Conservation (phyloP, 1,140 invertebrate species). For the Orius laevigatus region DNA sequence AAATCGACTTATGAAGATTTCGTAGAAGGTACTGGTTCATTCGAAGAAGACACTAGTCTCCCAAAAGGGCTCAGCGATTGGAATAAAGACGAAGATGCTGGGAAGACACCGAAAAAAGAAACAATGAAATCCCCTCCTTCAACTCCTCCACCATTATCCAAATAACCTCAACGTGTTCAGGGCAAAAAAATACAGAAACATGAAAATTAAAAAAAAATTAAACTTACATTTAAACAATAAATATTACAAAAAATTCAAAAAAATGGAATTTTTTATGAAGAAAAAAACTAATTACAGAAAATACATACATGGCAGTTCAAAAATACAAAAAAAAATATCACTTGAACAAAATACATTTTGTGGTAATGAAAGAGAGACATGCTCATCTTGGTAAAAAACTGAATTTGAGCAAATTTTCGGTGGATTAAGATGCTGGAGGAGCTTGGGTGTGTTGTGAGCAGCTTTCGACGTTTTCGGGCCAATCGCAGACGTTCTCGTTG, state of each 20-base stretch:
- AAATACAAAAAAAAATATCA: too few relatives aligned
- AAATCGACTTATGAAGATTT: conserved; percentile 96
- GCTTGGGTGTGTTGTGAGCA: conserved; percentile 67
- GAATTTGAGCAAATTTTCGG: not conserved
- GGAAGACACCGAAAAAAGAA: conserved; percentile 14
- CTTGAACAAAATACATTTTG: not conserved
- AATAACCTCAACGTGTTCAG: too few relatives aligned
- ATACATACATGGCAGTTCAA: too few relatives aligned
- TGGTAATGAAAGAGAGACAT: not conserved
- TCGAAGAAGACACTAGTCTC: conserved; percentile 88
- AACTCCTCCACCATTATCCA: too few relatives aligned
- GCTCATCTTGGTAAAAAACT: conserved; percentile 5
- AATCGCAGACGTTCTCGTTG: conserved; percentile 87
- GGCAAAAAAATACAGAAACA: too few relatives aligned
- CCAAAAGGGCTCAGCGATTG: conserved; percentile 92
- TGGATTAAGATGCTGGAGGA: conserved; percentile 34
- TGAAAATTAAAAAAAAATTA: too few relatives aligned
- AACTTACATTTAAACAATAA: too few relatives aligned
- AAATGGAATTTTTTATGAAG: too few relatives aligned
- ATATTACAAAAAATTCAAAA: too few relatives aligned
- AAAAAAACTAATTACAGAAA: too few relatives aligned
- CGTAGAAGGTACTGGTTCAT: conserved; percentile 44
- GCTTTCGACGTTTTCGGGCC: conserved; percentile 86
- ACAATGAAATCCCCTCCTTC: too few relatives aligned
- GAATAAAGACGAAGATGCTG: conserved; percentile 47